Evolutionary conservation across 2,113 vertebrate species (phyloP).

Genomic region (Eira barbara): DNA sequence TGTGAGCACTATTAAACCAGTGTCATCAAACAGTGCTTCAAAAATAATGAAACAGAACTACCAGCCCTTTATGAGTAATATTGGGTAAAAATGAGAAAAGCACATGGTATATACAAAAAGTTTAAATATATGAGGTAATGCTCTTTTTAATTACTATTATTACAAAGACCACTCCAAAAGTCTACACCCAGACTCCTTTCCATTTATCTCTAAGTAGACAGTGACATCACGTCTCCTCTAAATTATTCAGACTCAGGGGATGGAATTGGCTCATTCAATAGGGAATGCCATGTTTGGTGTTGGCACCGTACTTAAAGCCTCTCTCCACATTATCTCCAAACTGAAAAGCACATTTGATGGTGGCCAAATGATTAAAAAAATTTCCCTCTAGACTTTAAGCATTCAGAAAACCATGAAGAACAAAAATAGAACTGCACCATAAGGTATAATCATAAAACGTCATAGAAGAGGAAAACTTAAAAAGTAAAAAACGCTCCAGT

Average conservation of each 20-base stretch:
- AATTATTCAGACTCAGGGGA: slow-evolving; percentile 79
- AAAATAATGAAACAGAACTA: slow-evolving; percentile 83
- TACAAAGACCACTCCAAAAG: slow-evolving; percentile 72
- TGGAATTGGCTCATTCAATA: slow-evolving; percentile 78
- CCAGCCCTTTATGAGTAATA: slow-evolving; percentile 60
- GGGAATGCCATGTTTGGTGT: slow-evolving; percentile 78
- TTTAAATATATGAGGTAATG: slow-evolving; percentile 67
- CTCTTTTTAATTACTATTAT: slow-evolving; percentile 75
- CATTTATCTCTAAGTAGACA: slow-evolving; percentile 77
- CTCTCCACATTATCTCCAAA: slow-evolving; percentile 71
- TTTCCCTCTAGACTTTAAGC: slow-evolving; percentile 52
- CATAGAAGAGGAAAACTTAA: slow-evolving; percentile 66
- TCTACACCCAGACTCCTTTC: slow-evolving; percentile 62
- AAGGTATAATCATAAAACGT: slow-evolving; percentile 73
- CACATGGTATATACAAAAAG: slow-evolving; percentile 63
- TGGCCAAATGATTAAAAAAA: slow-evolving; percentile 74
- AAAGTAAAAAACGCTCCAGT: neutral
- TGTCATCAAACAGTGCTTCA: slow-evolving; percentile 81
- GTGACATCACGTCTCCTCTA: slow-evolving; percentile 85
- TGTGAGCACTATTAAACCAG: slow-evolving; percentile 83
- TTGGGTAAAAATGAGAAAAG: slow-evolving; percentile 70
- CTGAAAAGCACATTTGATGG: slow-evolving; percentile 72
- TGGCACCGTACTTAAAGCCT: slow-evolving; percentile 72
- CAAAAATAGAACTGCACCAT: slow-evolving; percentile 74
- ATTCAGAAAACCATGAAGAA: slow-evolving; percentile 72